phyloP scores from a whole-genome alignment of 2,888 invertebrate species.

The Tetranychus truncatus region DNA sequence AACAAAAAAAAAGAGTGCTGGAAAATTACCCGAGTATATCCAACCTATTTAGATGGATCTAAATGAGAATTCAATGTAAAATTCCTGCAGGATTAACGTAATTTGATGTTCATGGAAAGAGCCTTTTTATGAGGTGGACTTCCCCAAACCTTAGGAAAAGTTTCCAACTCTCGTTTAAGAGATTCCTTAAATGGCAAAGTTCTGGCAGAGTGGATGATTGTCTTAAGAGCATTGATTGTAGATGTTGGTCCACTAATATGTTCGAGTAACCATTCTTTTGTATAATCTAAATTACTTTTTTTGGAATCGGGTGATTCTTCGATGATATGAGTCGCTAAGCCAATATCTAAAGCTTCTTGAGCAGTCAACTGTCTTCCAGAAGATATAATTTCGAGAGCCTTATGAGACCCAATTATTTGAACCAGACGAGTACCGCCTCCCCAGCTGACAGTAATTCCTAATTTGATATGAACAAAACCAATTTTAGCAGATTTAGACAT shows the following conservation, averaged over 20 bases:
- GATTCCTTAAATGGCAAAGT: conserved; percentile 28
- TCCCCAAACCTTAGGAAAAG: conserved; percentile 36
- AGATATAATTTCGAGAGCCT: conserved; percentile 34
- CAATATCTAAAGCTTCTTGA: conserved; percentile 32
- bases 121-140: conserved; percentile 33
- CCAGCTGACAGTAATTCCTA: conserved; percentile 38
- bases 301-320: conserved; percentile 22
- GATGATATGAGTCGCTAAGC: conserved; percentile 32
- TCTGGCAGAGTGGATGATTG: conserved; percentile 28
- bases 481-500: conserved; percentile 33
- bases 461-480: conserved; percentile 37
- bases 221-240: conserved; percentile 32
- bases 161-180: conserved; percentile 31
- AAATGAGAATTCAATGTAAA: too few relatives aligned
- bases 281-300: conserved; percentile 28
- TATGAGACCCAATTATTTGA: conserved; percentile 33
- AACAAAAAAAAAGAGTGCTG: too few relatives aligned
- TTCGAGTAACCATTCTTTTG: conserved; percentile 31
- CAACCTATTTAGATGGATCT: too few relatives aligned
- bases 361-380: conserved; percentile 31
- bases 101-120: conserved; percentile 33
- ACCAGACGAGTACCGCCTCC: conserved; percentile 37
- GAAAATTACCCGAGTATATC: too few relatives aligned
- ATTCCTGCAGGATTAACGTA: conserved; percentile 27
- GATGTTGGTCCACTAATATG: conserved; percentile 28